These are phyloP conservation scores for Loriculus beryllinus DNA, from an alignment of 2,797 vertebrate genomes.

Conservation along the genomic window DNA sequence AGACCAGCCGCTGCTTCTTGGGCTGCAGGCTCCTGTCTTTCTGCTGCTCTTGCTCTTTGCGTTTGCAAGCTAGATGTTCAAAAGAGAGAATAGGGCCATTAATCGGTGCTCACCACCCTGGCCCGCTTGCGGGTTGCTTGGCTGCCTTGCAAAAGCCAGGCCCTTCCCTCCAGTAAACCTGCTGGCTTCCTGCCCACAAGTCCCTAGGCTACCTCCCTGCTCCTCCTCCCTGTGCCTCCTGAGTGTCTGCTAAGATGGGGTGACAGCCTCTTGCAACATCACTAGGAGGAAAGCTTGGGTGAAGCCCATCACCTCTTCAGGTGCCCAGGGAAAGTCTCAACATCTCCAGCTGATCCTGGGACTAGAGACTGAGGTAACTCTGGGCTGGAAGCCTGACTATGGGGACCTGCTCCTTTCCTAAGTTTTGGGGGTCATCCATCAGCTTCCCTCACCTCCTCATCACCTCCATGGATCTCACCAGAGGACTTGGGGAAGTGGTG, in stretches of 20 bases:
- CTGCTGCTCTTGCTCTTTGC: conserved; percentile 98
- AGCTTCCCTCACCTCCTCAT: not conserved
- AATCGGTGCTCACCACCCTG: not conserved
- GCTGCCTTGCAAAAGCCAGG: not conserved
- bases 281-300: not conserved
- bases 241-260: not conserved
- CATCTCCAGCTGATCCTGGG: not conserved
- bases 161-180: not conserved
- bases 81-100: conserved; percentile 37
- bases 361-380: not conserved
- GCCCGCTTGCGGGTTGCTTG: not conserved
- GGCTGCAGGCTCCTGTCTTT: conserved; percentile 92
- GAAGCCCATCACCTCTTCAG: not conserved
- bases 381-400: not conserved
- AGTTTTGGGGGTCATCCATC: no score
- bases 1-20: conserved; percentile 97
- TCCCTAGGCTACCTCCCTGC: not conserved
- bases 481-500: accelerated
- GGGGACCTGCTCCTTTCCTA: not conserved
- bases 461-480: not conserved
- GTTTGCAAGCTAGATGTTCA: conserved; percentile 88
- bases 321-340: not conserved
- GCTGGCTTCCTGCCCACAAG: not conserved
- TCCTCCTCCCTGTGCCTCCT: not conserved
- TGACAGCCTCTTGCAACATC: not conserved